phyloP scores from a whole-genome alignment of 2,113 vertebrate genomes.

The Odocoileus virginianus region DNA sequence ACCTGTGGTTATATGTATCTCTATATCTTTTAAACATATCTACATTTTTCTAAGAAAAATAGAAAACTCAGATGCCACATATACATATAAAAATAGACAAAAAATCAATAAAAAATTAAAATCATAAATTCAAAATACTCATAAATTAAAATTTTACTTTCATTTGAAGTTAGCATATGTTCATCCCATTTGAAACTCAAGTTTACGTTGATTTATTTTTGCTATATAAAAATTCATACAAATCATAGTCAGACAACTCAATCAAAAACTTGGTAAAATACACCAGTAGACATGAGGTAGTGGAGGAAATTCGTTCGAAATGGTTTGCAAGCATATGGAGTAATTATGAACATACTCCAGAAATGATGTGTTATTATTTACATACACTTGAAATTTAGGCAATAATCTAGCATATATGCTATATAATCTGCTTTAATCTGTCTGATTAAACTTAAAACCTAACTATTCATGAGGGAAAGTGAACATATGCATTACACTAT shows the following conservation, averaged over 20 bases:
- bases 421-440: neutral
- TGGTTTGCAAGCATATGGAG: neutral
- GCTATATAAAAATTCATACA: neutral
- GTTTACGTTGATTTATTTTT: neutral
- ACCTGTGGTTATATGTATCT: neutral
- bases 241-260: neutral
- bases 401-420: neutral
- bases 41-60: neutral
- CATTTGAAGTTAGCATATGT: neutral
- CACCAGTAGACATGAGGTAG: rapidly evolving
- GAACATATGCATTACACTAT: neutral
- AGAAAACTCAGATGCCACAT: neutral
- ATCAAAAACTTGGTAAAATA: neutral
- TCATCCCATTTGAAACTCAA: neutral
- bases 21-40: neutral
- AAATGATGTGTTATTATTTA: neutral
- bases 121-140: neutral
- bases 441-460: neutral
- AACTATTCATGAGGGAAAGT: neutral
- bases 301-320: neutral
- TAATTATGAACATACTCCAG: neutral
- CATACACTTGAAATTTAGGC: neutral
- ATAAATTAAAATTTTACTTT: neutral
- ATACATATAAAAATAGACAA: neutral
- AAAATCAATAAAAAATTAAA: neutral